Base-by-base conservation (phyloP, 2,113 vertebrate species). In the Stigmatopora nigra region DNA sequence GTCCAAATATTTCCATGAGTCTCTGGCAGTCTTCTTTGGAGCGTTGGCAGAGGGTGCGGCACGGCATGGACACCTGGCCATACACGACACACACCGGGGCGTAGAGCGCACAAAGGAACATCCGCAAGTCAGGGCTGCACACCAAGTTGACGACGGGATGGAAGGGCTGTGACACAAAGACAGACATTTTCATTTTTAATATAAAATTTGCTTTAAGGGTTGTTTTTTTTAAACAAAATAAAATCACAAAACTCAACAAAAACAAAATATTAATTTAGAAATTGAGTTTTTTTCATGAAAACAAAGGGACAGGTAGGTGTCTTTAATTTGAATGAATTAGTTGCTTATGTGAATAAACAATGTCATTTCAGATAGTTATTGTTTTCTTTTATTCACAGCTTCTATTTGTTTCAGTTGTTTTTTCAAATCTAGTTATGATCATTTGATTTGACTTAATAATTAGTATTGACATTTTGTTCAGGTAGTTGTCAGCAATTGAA, bases 101-200 rank as follows among this genome's bases (percentile, higher is more conserved):
- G 0, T 97, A 97, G 14, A 98, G 94, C 0, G 97, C 94, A 35
- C 97, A 99, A 59, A 99, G 91, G 86, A 99, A 99, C 0, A 94
- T 93, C 1, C 93, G 90, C 63, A 99, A 92, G 71, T 98, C 97
- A 47, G 84, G 78, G 19, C 95, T 98, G 81, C 97, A 99, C 69
- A 94, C 94, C 85, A 99, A 81, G 84, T 98, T 99, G 69, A 99
- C 95, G 91, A 98, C 94, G 0, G 97, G 96, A 75, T 98, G 97
- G 81, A 98, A 99, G 0, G 94, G 94, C 97, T 99, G 73, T 7
- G 45, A 73, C 4, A 49, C 38, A 66, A 57, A 55, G 1, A 70
- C 47, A 57, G 3, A 36, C 16, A 35, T 57, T 63, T 35, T 22
- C 3, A 49, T 63, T 13, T 49, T 64, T 7, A 15, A 41, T 70